Evolutionary conservation across 2,797 vertebrate species (phyloP).

Genomic region (Lagocephalus sceleratus): DNA sequence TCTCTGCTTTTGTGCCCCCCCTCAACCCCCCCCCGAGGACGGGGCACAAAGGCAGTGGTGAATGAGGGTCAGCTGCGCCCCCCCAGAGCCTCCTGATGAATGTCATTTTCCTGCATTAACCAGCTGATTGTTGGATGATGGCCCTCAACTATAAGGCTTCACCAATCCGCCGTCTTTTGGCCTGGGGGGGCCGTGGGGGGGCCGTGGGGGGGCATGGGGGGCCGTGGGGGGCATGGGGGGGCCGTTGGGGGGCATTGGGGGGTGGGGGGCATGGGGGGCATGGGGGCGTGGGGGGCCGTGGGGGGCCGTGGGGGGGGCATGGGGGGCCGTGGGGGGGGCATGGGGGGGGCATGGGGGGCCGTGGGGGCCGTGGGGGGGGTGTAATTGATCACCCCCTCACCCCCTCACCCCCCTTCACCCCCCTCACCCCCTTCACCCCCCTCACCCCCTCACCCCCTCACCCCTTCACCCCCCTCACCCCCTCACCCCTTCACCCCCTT

Average conservation of each 20-base stretch:
- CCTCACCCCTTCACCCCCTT: too few species aligned
- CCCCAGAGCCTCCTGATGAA: conserved; percentile 85
- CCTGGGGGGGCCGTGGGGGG: too few species aligned
- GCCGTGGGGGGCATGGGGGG: too few species aligned
- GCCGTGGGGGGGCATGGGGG: conserved; percentile 55
- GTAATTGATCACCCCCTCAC: too few species aligned
- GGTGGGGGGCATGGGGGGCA: too few species aligned
- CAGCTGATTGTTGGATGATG: conserved; percentile 86
- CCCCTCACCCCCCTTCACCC: too few species aligned
- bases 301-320: too few species aligned
- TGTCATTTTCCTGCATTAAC: conserved; percentile 81
- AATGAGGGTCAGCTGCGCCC: conserved; percentile 85
- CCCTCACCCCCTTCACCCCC: too few species aligned
- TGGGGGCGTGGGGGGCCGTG: conserved; percentile 75
- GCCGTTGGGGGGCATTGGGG: too few species aligned
- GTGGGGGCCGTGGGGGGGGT: conserved; percentile 70
- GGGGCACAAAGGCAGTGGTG: conserved; percentile 74
- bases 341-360: conserved; percentile 63
- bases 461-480: too few species aligned
- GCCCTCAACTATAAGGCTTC: conserved; percentile 85
- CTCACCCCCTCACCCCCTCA: too few species aligned
- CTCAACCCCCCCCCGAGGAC: conserved; percentile 77
- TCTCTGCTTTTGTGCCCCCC: conserved; percentile 66
- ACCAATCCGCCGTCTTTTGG: conserved; percentile 53
- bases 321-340: too few species aligned